phyloP scores from a whole-genome alignment of 2,797 vertebrate species.

The Sciaenops ocellatus region DNA sequence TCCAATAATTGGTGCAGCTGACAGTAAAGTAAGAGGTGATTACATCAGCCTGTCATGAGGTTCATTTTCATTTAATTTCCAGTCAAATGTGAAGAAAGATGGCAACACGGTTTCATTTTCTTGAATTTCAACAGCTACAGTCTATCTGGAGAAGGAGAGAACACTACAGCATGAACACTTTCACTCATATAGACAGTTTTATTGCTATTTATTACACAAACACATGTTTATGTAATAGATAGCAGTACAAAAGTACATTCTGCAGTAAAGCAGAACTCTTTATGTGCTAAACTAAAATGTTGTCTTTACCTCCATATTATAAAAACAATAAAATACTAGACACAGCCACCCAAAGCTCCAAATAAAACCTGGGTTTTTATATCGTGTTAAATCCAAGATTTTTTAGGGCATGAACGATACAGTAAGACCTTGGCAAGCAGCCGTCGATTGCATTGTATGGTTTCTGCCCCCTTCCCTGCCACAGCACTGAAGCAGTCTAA shows the following conservation, averaged over 20 bases:
- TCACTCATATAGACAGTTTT: conserved; percentile 4
- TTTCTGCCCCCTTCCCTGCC: conserved; percentile 70
- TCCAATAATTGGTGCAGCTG: conserved; percentile 63
- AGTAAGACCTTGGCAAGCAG: conserved; percentile 72
- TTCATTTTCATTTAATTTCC: conserved; percentile 62
- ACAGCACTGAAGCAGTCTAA: conserved; percentile 83
- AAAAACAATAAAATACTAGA: conserved; percentile 29
- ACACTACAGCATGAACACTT: conserved; percentile 1
- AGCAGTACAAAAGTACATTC: neutral
- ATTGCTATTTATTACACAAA: conserved; percentile 29
- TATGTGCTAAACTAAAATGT: conserved; percentile 15
- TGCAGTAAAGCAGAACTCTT: neutral
- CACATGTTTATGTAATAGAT: neutral
- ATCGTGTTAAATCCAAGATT: conserved; percentile 52
- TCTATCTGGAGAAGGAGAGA: neutral
- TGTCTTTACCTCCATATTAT: conserved; percentile 4
- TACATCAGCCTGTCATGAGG: conserved; percentile 50
- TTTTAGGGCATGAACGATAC: conserved; percentile 41
- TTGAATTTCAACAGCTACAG: conserved; percentile 26
- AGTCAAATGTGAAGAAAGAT: conserved; percentile 48
- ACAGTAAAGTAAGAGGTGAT: conserved; percentile 59
- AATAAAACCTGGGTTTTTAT: conserved; percentile 43
- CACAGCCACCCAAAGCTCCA: conserved; percentile 33
- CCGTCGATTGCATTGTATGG: conserved; percentile 71
- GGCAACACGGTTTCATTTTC: conserved; percentile 16